Conservation (phyloP, 2,113 vertebrate genomes). For the Mus musculus region GRCm39 chr1:116111501-116112000, state of each 20-base stretch:
- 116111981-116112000: neutral
- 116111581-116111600: neutral
- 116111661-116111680: neutral
- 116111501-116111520: neutral
- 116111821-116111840: neutral
- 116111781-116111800: neutral
- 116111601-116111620: neutral
- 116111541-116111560: neutral
- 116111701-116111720: neutral
- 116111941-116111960: neutral
- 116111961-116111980: neutral
- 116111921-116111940: neutral
- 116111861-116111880: neutral
- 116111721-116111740: neutral
- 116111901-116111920: too few relatives aligned
- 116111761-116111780: neutral
- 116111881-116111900: neutral
- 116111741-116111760: neutral
- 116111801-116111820: neutral
- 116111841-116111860: neutral
- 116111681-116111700: neutral
- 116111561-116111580: neutral
- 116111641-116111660: too few relatives aligned
- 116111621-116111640: neutral
- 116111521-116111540: neutral